Evolutionary conservation across 37 sponge, comb jelly and placozoan genomes (phyloP), one percentile per base, ranked within the genome.

Genomic region (Ianthella basta): DNA sequence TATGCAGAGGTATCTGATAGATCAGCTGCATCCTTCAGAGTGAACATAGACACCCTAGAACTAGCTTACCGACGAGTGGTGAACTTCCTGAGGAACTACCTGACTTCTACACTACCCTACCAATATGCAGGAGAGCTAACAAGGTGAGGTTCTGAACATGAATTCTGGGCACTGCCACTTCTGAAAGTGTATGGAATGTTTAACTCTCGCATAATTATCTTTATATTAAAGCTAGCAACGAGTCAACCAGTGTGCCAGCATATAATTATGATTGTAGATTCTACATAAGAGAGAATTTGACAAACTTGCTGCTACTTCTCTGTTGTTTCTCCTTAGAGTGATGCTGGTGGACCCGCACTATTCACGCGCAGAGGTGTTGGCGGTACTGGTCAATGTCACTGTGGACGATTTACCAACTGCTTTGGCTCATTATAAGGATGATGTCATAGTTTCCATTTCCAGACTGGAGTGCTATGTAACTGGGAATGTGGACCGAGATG

Each of bases 281-380:
- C n/a, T n/a, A n/a, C n/a, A n/a, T n/a, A n/a, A n/a, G n/a, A n/a
- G n/a, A n/a, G n/a, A n/a, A n/a, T n/a, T n/a, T n/a, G n/a, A n/a
- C n/a, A n/a, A n/a, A n/a, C n/a, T n/a, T n/a, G n/a, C n/a, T n/a
- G n/a, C n/a, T n/a, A n/a, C n/a, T n/a, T n/a, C n/a, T n/a, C n/a
- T n/a, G n/a, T n/a, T n/a, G n/a, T n/a, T n/a, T n/a, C n/a, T n/a
- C n/a, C n/a, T n/a, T n/a, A 91, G 92, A 16, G 83, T 82, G 37
- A 36, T 91, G 27, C 59, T 91, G 86, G 92, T 82, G 35, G 44
- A 84, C 5, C 92, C 92, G 14, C 60, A 74, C 72, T 91, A 88
- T 85, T 77, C 53, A 14, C 39, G 85, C 40, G 55, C 64, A 86
- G 59, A 85, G 83, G 32, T 87, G 18, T 29, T 88, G 54, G 18